Base-by-base conservation (phyloP, 2,797 vertebrate genomes). In the Siniperca scherzeri region DNA sequence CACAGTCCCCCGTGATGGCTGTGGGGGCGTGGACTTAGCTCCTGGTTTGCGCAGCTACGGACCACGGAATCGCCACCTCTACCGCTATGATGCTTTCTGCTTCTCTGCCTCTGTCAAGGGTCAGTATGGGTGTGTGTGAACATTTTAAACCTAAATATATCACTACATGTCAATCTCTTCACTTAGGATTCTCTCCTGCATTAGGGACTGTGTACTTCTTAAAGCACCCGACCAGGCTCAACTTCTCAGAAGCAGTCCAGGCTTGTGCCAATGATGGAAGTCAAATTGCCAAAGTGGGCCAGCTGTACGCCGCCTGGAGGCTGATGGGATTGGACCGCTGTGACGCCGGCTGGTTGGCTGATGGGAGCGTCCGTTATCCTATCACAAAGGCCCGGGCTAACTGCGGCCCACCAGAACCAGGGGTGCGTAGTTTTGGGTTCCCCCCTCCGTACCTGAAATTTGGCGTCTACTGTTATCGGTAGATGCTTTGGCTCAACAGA, bases 41-140 rank as follows among this genome's bases (percentile, higher is more conserved):
- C 95, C 98, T 0, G 98, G 98, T 1, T 77, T 99, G 66, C 96
- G 98, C 64, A 99, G 92, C 95, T 99, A 99, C 0, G 98, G 98
- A 55, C 89, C 77, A 0, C 96, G 95, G 2, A 95, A 98, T 90
- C 96, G 86, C 48, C 87, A 90, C 73, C 89, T 96, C 38, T 93
- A 97, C 83, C 96, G 9, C 70, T 99, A 96, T 1, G 98, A 99
- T 0, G 97, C 96, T 13, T 99, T 99, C 94, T 99, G 98, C 94
- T 99, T 99, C 78, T 93, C 96, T 0, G 95, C 96, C 0, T 93
- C 94, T 0, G 83, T 97, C 77, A 97, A 85, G 93, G 98, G 98
- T 99, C 88, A 89, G 92, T 84, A 50, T 33, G 6, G 44, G 44
- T 19, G 50, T 53, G 55, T 46, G 48, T 46, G 14, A 27, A 19